Evolutionary conservation across 2,888 invertebrate genomes (phyloP).

Genomic region (Myathropa florea): DNA sequence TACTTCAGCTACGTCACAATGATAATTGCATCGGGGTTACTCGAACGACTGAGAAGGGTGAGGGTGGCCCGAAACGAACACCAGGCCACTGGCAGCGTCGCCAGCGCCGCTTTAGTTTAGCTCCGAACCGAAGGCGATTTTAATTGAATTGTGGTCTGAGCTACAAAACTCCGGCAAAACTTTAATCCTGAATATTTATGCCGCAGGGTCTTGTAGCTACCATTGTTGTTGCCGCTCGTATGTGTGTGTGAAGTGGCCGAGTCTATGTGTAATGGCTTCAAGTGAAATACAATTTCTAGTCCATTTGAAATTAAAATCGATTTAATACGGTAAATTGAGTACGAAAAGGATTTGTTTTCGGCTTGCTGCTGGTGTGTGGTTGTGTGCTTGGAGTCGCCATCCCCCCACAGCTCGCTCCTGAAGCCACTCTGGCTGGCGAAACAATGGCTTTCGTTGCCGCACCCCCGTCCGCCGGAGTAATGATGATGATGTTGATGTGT

Average conservation of each 20-base stretch:
- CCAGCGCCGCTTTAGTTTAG: conserved; percentile 29
- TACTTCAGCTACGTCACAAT: conserved; percentile 34
- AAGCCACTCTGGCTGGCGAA: background rate
- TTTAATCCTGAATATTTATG: conserved; percentile 69
- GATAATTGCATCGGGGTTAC: conserved; percentile 54
- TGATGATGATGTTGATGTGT: conserved; percentile 35
- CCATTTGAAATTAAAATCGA: conserved; percentile 68
- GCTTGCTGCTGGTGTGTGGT: background rate
- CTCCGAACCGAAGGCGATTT: conserved; percentile 57
- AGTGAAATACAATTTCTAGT: conserved; percentile 60
- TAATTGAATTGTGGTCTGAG: conserved; percentile 67
- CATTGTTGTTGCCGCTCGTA: conserved; percentile 3
- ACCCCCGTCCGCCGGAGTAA: background rate
- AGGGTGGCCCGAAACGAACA: background rate
- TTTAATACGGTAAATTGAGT: conserved; percentile 66
- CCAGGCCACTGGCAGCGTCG: background rate
- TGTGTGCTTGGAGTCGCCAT: no score
- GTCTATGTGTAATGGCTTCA: conserved; percentile 22
- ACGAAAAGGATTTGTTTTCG: conserved; percentile 57
- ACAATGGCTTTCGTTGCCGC: conserved; percentile 2
- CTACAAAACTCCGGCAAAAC: conserved; percentile 61
- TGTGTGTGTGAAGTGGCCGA: background rate
- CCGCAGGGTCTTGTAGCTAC: conserved; percentile 15
- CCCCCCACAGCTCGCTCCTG: background rate
- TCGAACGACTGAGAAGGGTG: background rate